Base-by-base conservation (phyloP, 2,888 invertebrate species). In the Orthosia cruda region DNA sequence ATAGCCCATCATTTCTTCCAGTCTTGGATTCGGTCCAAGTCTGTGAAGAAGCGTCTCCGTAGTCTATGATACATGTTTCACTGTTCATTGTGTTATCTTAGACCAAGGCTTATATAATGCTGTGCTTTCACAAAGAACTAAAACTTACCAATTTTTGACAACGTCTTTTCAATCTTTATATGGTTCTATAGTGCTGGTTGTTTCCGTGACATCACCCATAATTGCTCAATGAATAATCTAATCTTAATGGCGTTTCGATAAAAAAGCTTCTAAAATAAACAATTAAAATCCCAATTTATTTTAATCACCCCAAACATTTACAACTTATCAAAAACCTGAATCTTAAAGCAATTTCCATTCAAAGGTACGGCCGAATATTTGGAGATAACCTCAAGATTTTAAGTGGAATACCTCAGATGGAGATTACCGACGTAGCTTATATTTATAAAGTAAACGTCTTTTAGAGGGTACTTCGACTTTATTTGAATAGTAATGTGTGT, bases 401-500 rank as follows among this genome's bases (percentile, higher is more conserved):
- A 76, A 80, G 61, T 80, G 55, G 69, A 61, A 70, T 64, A 81
- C 54, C 57, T 69, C 47, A 50, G 45, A 55, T n/a, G n/a, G 62
- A 59, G n/a, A 77, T 77, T 67, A 69, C 65, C 20, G 26, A 18
- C 9, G 3, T 54, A 73, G 76, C 50, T 78, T 84, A 71, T 77
- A 71, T 77, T 72, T 73, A 62, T 67, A 58, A 65, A 74, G 32
- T 49, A 74, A 85, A 77, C 58, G 57, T 67, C 68, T 74, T 71
- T 57, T 52, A 11, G 55, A 61, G 20, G 23, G 49, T 65, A 58
- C 9, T 66, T 68, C 65, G 49, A 49, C 52, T 49, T 20, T 71
- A 82, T 82, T 77, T 77, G 40, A 77, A 71, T 77, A 45, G 18
- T 58, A 71, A 77, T 68, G 68, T 82, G 20, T 62, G 13, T 50